Percentiles rank a stretch among this genome's conserved stretches.
phyloP scores from a whole-genome alignment of 2,113 vertebrate species.

The Leuciscus idus region DNA sequence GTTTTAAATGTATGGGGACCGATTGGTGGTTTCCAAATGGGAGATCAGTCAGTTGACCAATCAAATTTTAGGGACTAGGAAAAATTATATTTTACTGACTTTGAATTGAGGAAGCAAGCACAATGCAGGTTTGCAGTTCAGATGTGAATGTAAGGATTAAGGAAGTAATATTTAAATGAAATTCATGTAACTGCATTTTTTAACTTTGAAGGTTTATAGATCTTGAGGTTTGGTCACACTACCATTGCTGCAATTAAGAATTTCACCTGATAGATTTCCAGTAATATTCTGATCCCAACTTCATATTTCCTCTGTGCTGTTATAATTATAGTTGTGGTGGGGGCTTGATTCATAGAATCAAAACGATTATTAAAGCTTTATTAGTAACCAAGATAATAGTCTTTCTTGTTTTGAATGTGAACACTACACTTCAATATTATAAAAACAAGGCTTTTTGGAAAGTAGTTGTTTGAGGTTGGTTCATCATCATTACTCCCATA shows the following conservation, averaged over 20 bases:
- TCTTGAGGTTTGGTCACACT: background rate
- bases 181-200: background rate
- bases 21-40: background rate
- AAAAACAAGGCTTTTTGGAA: too few relatives aligned
- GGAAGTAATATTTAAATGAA: background rate
- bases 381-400: too few relatives aligned
- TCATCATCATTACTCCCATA: too few relatives aligned
- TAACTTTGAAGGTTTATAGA: background rate
- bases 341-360: too few relatives aligned
- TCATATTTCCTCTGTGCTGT: too few relatives aligned
- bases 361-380: too few relatives aligned
- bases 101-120: background rate
- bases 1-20: background rate
- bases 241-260: background rate
- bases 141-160: background rate
- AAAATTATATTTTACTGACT: background rate
- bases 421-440: too few relatives aligned
- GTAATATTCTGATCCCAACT: background rate
- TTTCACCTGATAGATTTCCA: background rate
- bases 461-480: too few relatives aligned
- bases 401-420: too few relatives aligned
- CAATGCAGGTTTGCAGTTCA: background rate
- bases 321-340: too few relatives aligned
- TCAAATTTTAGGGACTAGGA: background rate
- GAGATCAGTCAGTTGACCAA: background rate